Conservation (phyloP, 2,797 vertebrate species). For the Esox lucius region DNA sequence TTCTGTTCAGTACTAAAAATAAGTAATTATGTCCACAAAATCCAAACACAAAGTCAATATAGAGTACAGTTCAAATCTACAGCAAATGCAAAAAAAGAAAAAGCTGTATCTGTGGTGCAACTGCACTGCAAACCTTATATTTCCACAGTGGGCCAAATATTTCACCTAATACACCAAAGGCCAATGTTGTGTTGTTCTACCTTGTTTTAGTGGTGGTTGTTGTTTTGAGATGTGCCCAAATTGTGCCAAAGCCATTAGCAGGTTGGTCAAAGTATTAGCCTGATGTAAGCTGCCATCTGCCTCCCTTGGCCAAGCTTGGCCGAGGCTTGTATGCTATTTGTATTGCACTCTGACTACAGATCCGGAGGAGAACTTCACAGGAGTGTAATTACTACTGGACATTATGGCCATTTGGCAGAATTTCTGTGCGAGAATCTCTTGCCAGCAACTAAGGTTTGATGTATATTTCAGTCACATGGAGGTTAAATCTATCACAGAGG, state of each 20-base stretch:
- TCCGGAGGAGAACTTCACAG: slow-evolving; percentile 25
- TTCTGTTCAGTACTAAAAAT: background rate
- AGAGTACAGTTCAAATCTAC: background rate
- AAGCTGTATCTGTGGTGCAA: background rate
- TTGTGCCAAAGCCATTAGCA: slow-evolving; percentile 47
- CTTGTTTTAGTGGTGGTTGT: slow-evolving; percentile 28
- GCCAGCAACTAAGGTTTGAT: slow-evolving; percentile 32
- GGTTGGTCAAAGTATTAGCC: slow-evolving; percentile 34
- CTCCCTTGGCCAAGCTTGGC: slow-evolving; percentile 9
- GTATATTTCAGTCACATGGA: slow-evolving; percentile 22
- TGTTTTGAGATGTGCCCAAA: slow-evolving; percentile 34
- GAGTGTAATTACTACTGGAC: slow-evolving; percentile 44
- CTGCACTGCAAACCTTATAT: background rate
- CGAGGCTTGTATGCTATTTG: slow-evolving; percentile 8
- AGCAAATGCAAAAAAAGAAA: background rate
- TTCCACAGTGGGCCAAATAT: background rate
- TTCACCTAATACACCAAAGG: background rate
- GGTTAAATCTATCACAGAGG: slow-evolving; percentile 25
- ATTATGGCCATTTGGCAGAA: slow-evolving; percentile 40
- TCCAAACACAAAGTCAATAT: background rate
- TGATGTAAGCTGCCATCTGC: slow-evolving; percentile 30
- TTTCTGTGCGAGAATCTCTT: slow-evolving; percentile 24
- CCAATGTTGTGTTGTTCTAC: slow-evolving; percentile 15
- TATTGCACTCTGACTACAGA: slow-evolving; percentile 35
- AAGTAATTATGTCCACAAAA: background rate